Percentiles rank a stretch among this genome's conserved stretches.
phyloP scores from a whole-genome alignment of 1,140 invertebrate species.

The Caenorhabditis briggsae region DNA sequence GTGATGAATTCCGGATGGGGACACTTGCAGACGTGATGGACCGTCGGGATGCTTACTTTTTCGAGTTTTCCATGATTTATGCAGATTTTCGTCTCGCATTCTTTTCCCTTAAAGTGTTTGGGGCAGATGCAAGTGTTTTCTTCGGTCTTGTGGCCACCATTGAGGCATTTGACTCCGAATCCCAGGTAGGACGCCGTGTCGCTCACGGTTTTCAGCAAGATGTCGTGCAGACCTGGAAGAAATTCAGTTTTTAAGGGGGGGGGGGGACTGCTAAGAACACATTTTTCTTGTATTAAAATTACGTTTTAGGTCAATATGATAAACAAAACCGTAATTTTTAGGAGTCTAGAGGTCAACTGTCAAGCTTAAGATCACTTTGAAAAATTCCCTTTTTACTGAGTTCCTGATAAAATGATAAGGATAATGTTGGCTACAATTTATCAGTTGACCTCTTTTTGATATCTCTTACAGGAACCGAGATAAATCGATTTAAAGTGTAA shows the following conservation, averaged over 20 bases:
- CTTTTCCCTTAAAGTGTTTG: conserved; percentile 31
- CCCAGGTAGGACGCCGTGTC: conserved; percentile 16
- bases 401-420: too few relatives aligned
- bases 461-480: too few relatives aligned
- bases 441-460: too few relatives aligned
- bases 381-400: too few relatives aligned
- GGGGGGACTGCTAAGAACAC: too few relatives aligned
- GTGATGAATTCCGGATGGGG: conserved; percentile 51
- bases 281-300: too few relatives aligned
- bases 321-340: too few relatives aligned
- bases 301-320: too few relatives aligned
- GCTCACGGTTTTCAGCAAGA: conserved; percentile 13
- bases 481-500: too few relatives aligned
- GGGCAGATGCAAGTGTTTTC: conserved; percentile 37
- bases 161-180: conserved; percentile 17
- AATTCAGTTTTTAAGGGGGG: background rate
- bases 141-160: conserved; percentile 45
- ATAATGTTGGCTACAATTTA: too few relatives aligned
- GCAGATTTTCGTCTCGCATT: conserved; percentile 40
- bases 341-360: too few relatives aligned
- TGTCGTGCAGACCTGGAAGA: conserved; percentile 40
- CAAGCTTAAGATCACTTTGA: background rate
- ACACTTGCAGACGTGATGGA: conserved; percentile 26
- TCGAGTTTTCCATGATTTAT: conserved; percentile 28
- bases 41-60: conserved; percentile 15